These are phyloP conservation scores for Erythrocebus patas DNA, from an alignment of 2,113 vertebrate genomes.

Conservation along the genomic window DNA sequence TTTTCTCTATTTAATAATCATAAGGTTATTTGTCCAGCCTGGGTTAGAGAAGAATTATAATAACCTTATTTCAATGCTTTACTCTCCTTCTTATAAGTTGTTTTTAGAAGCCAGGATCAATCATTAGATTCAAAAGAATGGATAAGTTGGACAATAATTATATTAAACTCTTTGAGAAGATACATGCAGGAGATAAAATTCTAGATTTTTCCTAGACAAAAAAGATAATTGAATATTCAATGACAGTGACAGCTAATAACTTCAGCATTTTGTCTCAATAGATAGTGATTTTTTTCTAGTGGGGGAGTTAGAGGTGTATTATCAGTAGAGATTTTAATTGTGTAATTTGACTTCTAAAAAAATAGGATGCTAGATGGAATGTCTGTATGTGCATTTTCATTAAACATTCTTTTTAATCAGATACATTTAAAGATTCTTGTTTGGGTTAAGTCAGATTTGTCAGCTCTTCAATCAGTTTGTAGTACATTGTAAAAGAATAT, in stretches of 20 bases:
- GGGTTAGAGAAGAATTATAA: constrained; percentile 23
- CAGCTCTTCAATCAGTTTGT: constrained; percentile 79
- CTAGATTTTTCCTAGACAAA: constrained; percentile 22
- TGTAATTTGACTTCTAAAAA: constrained; percentile 54
- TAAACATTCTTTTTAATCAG: constrained; percentile 73
- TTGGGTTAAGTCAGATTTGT: constrained; percentile 77
- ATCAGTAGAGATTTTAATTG: constrained; percentile 71
- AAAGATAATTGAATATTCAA: constrained; percentile 40
- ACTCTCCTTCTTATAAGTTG: not conserved
- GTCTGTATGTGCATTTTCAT: constrained; percentile 69
- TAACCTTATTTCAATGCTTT: not conserved
- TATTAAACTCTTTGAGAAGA: constrained; percentile 21
- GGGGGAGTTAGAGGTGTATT: constrained; percentile 31
- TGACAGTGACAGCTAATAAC: constrained; percentile 50
- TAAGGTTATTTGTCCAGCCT: not conserved
- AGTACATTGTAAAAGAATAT: constrained; percentile 75
- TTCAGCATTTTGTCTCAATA: constrained; percentile 35
- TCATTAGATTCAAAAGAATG: constrained; percentile 33
- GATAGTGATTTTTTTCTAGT: not conserved
- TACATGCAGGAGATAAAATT: constrained; percentile 26
- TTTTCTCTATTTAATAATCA: not conserved
- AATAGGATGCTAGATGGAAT: constrained; percentile 52
- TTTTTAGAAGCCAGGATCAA: constrained; percentile 10
- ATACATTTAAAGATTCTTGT: constrained; percentile 73
- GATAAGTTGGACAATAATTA: not conserved